Base-by-base conservation (phyloP, 2,113 vertebrate genomes). In the Ctenodactylus gundi region DNA sequence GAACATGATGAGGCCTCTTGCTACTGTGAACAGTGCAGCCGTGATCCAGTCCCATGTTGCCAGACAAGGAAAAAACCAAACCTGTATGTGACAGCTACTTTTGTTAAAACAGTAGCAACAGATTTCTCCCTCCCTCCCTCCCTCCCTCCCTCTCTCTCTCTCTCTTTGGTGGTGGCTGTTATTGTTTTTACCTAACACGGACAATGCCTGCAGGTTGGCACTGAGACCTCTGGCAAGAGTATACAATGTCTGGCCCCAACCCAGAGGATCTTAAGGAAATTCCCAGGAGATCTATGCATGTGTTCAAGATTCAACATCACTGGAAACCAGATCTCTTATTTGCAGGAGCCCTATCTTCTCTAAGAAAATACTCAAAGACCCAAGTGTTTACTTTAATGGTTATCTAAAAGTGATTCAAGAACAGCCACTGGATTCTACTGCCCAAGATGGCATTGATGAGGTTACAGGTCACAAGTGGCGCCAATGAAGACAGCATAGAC, bases 231-330 rank as follows among this genome's bases (percentile, higher is more conserved):
- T n/a, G n/a, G n/a, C n/a, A n/a, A n/a, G n/a, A n/a, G n/a, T n/a
- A n/a, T n/a, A n/a, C 11, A 51, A 27, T 3, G 2, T n/a, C 41
- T 27, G 55, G 57, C 13, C 25, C 2, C 17, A 21, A 8, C 23
- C 2, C 3, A 62, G 34, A 64, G 55, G 41, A 8, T 23, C n/a
- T 18, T 21, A 36, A 36, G 41, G n/a, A n/a, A n/a, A 15, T 13
- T 36, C 49, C 31, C 70, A 21, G 15, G 14, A 0, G 60, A 23
- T 14, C 58, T 20, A 18, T 25, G 46, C 7, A 18, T 3, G 4
- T 5, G n/a, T 13, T 36, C 9, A 1, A 36, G n/a, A 20, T 4
- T 5, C 31, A 11, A 41, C 25, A 4, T 8, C 2, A 0, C 41
- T 29, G 34, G 70, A 36, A 49, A 8, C 44, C 34, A 6, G 44